Conservation (phyloP, 2,888 invertebrate genomes). For the Erannis defoliaria region DNA sequence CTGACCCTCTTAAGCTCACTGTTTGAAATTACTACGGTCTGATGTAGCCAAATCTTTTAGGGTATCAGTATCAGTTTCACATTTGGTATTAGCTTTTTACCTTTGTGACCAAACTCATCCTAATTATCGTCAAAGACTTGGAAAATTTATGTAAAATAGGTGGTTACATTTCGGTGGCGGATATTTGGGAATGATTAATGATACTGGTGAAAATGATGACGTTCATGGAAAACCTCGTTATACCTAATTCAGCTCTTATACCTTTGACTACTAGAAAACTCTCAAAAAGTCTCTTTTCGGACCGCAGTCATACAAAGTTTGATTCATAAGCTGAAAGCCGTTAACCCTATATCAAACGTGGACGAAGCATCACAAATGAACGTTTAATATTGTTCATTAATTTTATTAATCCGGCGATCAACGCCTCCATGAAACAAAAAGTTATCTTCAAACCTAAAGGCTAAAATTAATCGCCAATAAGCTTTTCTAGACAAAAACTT, state of each 20-base stretch:
- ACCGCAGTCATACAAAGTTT: slow-evolving; percentile 22
- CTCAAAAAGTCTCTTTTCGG: slow-evolving; percentile 3
- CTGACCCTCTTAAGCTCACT: slow-evolving; percentile 37
- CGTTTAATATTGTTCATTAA: background rate
- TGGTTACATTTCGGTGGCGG: slow-evolving; percentile 37
- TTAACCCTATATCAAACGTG: slow-evolving; percentile 27
- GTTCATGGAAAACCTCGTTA: slow-evolving; percentile 19
- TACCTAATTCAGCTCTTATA: slow-evolving; percentile 6
- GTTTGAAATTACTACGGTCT: slow-evolving; percentile 25
- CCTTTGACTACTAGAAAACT: slow-evolving; percentile 1
- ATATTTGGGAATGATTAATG: slow-evolving; percentile 36
- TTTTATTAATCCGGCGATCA: background rate
- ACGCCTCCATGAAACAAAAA: background rate
- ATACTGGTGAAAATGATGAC: slow-evolving; percentile 25
- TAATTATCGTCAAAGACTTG: background rate
- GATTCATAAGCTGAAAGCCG: slow-evolving; percentile 30
- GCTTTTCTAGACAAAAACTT: background rate
- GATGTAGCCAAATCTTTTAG: slow-evolving; percentile 4
- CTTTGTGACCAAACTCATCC: slow-evolving; percentile 1
- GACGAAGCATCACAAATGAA: slow-evolving; percentile 20
- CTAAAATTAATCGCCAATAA: background rate
- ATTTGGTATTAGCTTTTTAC: background rate
- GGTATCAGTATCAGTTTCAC: slow-evolving; percentile 3
- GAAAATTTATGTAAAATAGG: slow-evolving; percentile 25
- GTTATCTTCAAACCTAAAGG: background rate